phyloP scores from a whole-genome alignment of 1,140 invertebrate species.

The Pantala flavescens region DNA sequence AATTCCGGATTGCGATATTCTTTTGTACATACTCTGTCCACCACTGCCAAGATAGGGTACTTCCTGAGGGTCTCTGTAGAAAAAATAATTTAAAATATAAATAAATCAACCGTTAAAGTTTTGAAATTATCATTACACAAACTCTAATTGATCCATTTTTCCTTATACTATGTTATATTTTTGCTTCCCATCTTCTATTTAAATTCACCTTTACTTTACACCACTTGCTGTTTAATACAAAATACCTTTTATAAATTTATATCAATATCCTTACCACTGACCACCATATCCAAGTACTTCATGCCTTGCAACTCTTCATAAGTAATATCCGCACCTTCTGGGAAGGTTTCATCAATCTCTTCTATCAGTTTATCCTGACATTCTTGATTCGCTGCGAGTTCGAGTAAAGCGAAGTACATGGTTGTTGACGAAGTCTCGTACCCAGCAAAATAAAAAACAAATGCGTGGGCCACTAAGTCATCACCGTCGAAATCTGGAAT shows the following conservation, averaged over 20 bases:
- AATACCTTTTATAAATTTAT: no score
- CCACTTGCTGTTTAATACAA: no score
- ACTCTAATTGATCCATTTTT: no score
- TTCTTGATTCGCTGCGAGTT: background rate
- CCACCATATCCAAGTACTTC: background rate
- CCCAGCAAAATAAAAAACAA: conserved; percentile 28
- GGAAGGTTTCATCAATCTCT: conserved; percentile 6
- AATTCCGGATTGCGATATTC: conserved; percentile 32
- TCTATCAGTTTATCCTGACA: background rate
- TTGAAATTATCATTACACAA: no score
- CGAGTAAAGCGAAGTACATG: background rate
- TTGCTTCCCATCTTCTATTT: no score
- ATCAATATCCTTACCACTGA: background rate
- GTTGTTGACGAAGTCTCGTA: conserved; percentile 31
- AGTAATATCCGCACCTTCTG: background rate
- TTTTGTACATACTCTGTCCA: conserved; percentile 37
- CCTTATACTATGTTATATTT: no score
- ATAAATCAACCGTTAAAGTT: no score
- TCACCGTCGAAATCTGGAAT: conserved; percentile 18
- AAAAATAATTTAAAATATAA: background rate
- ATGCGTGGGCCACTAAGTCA: conserved; percentile 24
- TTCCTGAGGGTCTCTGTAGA: conserved; percentile 36
- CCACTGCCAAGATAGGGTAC: conserved; percentile 33
- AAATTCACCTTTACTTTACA: no score
- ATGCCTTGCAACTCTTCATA: background rate